A percentile compares a stretch with the other conserved stretches of the same genome.
These are phyloP conservation scores for Diploptera punctata DNA, from an alignment of 2,888 invertebrate species.

Conservation along the genomic window DNA sequence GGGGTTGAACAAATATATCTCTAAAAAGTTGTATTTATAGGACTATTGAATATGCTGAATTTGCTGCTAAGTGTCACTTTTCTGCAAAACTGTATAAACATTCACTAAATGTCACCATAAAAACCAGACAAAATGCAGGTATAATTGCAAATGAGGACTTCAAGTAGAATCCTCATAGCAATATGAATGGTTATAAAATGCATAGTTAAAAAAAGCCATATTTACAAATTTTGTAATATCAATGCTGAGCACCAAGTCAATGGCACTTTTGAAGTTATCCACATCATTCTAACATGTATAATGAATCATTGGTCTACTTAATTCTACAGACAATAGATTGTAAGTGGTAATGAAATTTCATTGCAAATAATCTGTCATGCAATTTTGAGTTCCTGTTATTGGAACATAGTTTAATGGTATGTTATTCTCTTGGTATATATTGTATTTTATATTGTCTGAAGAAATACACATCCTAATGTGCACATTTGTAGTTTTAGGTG, in stretches of 20 bases:
- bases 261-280: neutral
- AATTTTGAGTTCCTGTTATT: too few relatives aligned
- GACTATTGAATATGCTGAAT: neutral
- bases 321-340: neutral
- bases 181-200: neutral
- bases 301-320: neutral
- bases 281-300: neutral
- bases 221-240: neutral
- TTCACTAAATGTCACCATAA: neutral
- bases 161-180: too few relatives aligned
- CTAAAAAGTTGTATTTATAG: neutral
- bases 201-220: neutral
- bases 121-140: neutral
- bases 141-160: neutral
- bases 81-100: neutral
- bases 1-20: neutral
- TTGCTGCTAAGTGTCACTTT: neutral
- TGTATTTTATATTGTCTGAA: neutral
- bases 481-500: neutral
- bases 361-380: neutral
- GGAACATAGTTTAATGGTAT: neutral
- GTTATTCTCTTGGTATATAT: neutral
- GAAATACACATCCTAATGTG: too few relatives aligned
- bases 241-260: neutral
- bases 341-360: neutral